Evolutionary conservation across 2,113 vertebrate genomes (phyloP), one percentile per base, ranked within the genome.

Genomic region (Cichladusa arquata): DNA sequence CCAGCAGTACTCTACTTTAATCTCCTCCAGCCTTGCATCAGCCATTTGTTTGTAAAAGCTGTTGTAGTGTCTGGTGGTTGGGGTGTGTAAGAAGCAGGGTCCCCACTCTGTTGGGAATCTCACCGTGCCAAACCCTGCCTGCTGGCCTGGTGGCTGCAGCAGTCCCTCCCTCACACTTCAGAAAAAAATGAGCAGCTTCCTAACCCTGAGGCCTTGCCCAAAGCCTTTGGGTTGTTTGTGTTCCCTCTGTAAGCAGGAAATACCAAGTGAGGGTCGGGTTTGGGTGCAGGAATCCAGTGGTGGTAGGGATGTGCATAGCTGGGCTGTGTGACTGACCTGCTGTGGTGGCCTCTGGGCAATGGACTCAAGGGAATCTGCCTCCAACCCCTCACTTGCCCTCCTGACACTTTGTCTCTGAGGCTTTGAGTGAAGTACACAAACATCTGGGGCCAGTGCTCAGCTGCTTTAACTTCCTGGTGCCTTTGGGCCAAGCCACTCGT

Each of bases 201-300:
- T 65, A 29, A 38, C 36, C 33, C 40, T 5, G 4, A 64, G 44
- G 22, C 28, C 56, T 72, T 44, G 14, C 76, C 44, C 14, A 4
- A 24, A 66, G 62, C 36, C 1, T 38, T 26, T 1, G 78, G 15
- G 87, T 61, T 91, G 84, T 91, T 93, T 84, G 81, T 44, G 4
- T 69, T 79, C 12, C 42, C 28, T 42, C 70, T 57, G 2, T 40
- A 60, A 93, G 95, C 93, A 93, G 94, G 95, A 97, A 93, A 89
- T 95, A 50, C 91, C 88, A 61, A 12, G 6, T 8, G 12, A 23
- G 89, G 61, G 73, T 91, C 44, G 15, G 0, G 4, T 34, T 82
- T 70, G 56, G 54, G 12, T 54, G 85, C 38, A 23, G 14, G 86
- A 24, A 34, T 89, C 45, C 24, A 4, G 66, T 9, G 33, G 42